Conservation (phyloP, 1,140 invertebrate species). For the Drosophila asahinai region DNA sequence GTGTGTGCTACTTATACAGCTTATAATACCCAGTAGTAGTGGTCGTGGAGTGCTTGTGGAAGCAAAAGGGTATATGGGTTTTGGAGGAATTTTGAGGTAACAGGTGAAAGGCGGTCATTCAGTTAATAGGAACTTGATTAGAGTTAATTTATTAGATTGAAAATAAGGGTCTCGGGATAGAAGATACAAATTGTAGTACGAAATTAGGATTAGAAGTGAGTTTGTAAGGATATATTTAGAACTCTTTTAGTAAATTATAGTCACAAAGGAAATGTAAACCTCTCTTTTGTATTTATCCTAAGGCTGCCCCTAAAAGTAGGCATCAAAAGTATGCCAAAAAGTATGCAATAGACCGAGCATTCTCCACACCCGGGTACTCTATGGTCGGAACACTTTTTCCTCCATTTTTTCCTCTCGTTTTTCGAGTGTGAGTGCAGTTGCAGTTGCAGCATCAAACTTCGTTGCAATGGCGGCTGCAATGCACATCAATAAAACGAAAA, state of each 20-base stretch:
- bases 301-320: no score
- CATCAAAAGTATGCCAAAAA: background rate
- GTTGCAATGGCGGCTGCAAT: conserved; percentile 36
- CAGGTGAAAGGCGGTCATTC: background rate
- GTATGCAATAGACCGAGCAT: background rate
- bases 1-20: conserved; percentile 68
- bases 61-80: background rate
- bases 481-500: conserved; percentile 79
- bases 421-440: conserved; percentile 25
- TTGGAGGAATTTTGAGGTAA: background rate
- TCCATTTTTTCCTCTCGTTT: conserved; percentile 1
- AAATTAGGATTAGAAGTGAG: no score
- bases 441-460: conserved; percentile 58
- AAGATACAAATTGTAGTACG: no score
- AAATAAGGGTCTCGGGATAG: no score
- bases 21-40: conserved; percentile 51
- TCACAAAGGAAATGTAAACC: no score
- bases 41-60: background rate
- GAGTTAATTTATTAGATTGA: no score
- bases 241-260: no score
- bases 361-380: background rate
- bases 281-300: background rate
- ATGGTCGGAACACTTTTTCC: background rate
- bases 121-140: background rate
- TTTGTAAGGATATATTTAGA: no score